Evolutionary conservation across 23 tunicate species (phyloP).

Genomic region (Trididemnum nubilum): DNA sequence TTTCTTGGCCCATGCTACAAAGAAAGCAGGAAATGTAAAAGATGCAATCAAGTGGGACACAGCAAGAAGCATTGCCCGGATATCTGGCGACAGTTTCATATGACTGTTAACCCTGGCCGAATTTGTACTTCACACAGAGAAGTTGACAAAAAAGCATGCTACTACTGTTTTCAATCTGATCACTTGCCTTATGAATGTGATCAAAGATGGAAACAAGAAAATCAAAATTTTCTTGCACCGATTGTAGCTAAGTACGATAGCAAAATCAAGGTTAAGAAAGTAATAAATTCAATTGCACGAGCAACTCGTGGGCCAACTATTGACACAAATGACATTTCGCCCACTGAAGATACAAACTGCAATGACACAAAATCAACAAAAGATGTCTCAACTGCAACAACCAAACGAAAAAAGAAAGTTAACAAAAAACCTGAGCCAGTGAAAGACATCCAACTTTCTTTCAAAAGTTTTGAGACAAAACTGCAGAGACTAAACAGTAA

Average conservation of each 20-base stretch:
- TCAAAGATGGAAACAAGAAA: background rate
- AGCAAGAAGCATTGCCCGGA: slow-evolving; percentile 30
- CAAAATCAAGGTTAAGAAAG: no score
- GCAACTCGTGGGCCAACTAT: no score
- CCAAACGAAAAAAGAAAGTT: no score
- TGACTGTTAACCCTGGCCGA: slow-evolving; percentile 33
- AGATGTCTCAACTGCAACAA: no score
- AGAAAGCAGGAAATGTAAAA: background rate
- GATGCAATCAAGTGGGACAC: slow-evolving; percentile 28
- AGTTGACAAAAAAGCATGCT: background rate
- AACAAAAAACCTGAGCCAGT: no score
- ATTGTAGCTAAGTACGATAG: background rate
- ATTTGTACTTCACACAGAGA: background rate
- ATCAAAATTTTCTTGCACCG: background rate
- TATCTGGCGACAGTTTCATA: slow-evolving; percentile 50
- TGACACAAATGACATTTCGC: no score
- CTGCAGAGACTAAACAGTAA: no score
- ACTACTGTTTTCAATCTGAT: background rate
- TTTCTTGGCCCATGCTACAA: background rate
- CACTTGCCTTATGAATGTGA: background rate
- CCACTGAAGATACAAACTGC: no score
- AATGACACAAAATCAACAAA: no score
- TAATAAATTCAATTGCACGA: no score
- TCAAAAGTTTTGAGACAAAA: no score
- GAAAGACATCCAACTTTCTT: no score